phyloP scores from a whole-genome alignment of 1,140 invertebrate species.

The Grapholita molesta region DNA sequence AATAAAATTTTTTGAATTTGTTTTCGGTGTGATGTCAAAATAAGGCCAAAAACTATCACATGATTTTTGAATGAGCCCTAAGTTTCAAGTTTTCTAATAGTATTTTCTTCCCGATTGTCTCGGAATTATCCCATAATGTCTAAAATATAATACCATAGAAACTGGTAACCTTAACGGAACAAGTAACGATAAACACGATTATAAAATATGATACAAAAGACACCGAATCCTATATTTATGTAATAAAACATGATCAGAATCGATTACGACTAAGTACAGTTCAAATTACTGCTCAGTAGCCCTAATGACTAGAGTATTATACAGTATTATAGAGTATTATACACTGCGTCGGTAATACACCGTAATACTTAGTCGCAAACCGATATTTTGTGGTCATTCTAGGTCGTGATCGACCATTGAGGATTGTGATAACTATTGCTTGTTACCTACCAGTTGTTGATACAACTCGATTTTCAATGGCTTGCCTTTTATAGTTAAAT shows the following conservation, averaged over 20 bases:
- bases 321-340: constrained; percentile 18
- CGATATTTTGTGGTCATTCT: constrained; percentile 38
- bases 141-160: too few relatives aligned
- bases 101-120: too few relatives aligned
- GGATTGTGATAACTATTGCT: not conserved
- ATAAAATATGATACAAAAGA: not conserved
- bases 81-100: too few relatives aligned
- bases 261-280: constrained; percentile 17
- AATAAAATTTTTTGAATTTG: too few relatives aligned
- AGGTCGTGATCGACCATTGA: constrained; percentile 14
- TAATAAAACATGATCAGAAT: constrained; percentile 9
- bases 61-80: too few relatives aligned
- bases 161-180: too few relatives aligned
- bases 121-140: too few relatives aligned
- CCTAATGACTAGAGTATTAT: constrained; percentile 19
- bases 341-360: constrained; percentile 22
- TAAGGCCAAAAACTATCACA: too few relatives aligned
- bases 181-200: not conserved
- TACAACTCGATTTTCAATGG: too few relatives aligned
- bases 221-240: constrained; percentile 3
- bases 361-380: constrained; percentile 30
- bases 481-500: too few relatives aligned
- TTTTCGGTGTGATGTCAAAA: too few relatives aligned
- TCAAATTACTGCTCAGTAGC: constrained; percentile 30
- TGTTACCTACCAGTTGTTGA: not conserved